Percentiles rank a stretch among this genome's conserved stretches.
Evolutionary conservation across 2,888 invertebrate species (phyloP).

Genomic region (Megaustenia siamemsis): DNA sequence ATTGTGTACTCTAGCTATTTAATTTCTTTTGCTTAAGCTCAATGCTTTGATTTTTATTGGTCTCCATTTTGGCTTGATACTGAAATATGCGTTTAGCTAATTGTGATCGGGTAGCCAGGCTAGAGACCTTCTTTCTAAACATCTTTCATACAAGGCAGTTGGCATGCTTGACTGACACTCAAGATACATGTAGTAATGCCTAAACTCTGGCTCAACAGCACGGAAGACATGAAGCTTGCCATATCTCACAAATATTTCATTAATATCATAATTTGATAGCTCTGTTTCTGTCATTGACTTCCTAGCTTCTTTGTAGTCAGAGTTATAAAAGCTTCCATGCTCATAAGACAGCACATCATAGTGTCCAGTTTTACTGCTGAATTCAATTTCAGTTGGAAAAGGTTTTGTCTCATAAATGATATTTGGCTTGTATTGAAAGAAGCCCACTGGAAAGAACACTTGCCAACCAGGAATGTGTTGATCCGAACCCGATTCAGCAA

Average conservation of each 20-base stretch:
- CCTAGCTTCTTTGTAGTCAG: conserved; percentile 86
- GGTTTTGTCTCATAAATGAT: conserved; percentile 78
- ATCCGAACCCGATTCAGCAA: conserved; percentile 96
- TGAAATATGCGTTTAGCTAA: conserved; percentile 77
- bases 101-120: conserved; percentile 75
- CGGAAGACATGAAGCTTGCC: conserved; percentile 87
- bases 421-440: conserved; percentile 90
- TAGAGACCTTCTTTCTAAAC: conserved; percentile 68
- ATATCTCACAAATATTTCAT: conserved; percentile 86
- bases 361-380: conserved; percentile 84
- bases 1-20: neutral
- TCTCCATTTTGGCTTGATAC: conserved; percentile 63
- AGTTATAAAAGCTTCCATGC: conserved; percentile 89
- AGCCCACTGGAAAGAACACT: conserved; percentile 94
- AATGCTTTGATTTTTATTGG: neutral
- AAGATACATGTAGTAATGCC: conserved; percentile 81
- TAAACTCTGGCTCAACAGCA: conserved; percentile 89
- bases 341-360: conserved; percentile 88
- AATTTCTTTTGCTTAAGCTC: neutral
- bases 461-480: conserved; percentile 95
- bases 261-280: conserved; percentile 80
- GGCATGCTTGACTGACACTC: conserved; percentile 70
- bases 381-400: conserved; percentile 75
- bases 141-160: conserved; percentile 66
- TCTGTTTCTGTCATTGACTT: conserved; percentile 82